Evolutionary conservation across 2,113 vertebrate species (phyloP).

Genomic region (Elaphurus davidianus): DNA sequence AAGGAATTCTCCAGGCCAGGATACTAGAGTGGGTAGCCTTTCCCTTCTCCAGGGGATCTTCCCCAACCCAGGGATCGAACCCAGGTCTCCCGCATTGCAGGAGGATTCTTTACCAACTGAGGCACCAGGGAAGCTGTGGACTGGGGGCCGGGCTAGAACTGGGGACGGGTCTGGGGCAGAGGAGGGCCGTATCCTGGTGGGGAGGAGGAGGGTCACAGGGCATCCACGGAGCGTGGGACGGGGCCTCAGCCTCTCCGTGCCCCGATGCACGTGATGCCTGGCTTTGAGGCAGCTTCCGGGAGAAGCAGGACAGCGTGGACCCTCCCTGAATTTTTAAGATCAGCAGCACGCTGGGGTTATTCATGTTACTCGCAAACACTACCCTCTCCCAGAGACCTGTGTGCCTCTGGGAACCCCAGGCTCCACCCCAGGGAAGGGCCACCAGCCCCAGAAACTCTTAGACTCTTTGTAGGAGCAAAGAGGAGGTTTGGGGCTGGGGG

Average conservation of each 20-base stretch:
- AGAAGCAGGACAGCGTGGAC: background rate
- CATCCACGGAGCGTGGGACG: rapidly evolving
- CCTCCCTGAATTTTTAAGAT: background rate
- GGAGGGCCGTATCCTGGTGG: background rate
- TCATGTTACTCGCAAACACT: background rate
- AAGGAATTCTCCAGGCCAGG: background rate
- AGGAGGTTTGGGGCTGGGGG: background rate
- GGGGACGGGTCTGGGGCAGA: too few species aligned
- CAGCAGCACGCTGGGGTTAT: background rate
- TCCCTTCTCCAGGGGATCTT: background rate
- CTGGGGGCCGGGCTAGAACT: background rate
- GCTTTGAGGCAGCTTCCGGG: background rate
- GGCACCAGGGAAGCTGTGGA: rapidly evolving
- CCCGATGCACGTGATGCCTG: rapidly evolving
- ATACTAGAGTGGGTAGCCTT: background rate
- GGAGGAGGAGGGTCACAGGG: background rate
- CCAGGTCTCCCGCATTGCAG: background rate
- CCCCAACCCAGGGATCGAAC: background rate
- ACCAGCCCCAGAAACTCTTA: rapidly evolving
- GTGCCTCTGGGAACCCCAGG: background rate
- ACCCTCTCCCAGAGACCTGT: background rate
- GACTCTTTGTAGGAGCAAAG: background rate
- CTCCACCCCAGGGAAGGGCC: background rate
- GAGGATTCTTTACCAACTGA: background rate
- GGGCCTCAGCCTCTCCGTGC: background rate